Percentiles rank a stretch among this genome's conserved stretches.
These are phyloP conservation scores for Synergus japonicus DNA, from an alignment of 2,888 invertebrate species.

Conservation along the genomic window DNA sequence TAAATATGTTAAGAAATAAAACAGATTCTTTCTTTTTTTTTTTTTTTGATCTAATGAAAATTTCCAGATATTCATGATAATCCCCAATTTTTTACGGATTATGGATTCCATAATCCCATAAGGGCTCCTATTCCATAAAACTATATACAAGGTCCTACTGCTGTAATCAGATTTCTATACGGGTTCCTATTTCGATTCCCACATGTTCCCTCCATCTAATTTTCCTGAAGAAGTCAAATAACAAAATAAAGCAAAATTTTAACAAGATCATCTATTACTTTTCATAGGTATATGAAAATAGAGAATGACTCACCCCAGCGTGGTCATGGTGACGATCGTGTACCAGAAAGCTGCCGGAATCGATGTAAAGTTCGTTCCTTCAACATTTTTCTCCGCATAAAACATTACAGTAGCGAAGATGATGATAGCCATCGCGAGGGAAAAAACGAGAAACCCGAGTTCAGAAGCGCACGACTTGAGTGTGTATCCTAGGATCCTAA, in stretches of 20 bases:
- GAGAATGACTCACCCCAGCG: constrained; percentile 91
- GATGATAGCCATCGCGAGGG: constrained; percentile 99
- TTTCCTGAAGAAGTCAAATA: neutral
- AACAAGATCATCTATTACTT: neutral
- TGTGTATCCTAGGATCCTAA: constrained; percentile 99
- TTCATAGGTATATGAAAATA: constrained; percentile 35
- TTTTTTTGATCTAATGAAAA: neutral
- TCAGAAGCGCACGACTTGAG: constrained; percentile 99
- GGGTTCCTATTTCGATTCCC: neutral
- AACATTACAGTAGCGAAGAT: constrained; percentile 99
- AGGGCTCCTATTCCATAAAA: neutral
- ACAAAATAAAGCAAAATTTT: neutral
- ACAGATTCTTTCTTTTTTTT: neutral
- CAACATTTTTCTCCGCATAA: constrained; percentile 99
- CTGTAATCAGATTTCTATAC: neutral
- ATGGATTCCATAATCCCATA: neutral
- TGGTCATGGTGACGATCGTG: constrained; percentile 99
- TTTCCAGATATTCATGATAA: neutral
- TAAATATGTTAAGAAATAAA: neutral
- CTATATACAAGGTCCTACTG: neutral
- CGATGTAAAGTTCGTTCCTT: constrained; percentile 97
- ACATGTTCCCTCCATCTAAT: neutral
- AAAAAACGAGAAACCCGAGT: constrained; percentile 99
- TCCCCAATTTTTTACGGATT: neutral
- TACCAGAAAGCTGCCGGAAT: constrained; percentile 99